Percentiles rank a stretch among this genome's conserved stretches.
phyloP scores from a whole-genome alignment of 2,888 invertebrate genomes.

The Aproaerema taeniolella region DNA sequence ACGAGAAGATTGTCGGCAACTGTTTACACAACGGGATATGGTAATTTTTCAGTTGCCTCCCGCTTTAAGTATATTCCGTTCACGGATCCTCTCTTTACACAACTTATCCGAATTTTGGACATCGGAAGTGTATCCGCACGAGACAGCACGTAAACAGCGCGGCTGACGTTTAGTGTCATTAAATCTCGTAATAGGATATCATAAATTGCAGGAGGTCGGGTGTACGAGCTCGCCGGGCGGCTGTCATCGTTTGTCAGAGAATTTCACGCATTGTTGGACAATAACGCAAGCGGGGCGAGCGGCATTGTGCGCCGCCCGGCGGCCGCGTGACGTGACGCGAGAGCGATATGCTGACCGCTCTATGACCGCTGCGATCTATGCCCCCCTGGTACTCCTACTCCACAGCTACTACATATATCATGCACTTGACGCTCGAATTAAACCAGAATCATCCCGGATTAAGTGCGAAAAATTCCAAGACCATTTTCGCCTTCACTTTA shows the following conservation, averaged over 20 bases:
- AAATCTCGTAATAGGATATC: conserved; percentile 77
- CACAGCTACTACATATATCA: conserved; percentile 20
- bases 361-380: conserved; percentile 27
- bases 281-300: conserved; percentile 64
- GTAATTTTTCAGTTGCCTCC: conserved; percentile 61
- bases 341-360: conserved; percentile 24
- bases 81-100: conserved; percentile 40
- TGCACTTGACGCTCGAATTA: conserved; percentile 7
- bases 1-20: conserved; percentile 70
- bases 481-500: conserved; percentile 19
- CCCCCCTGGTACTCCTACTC: conserved; percentile 24
- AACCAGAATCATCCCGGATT: conserved; percentile 9
- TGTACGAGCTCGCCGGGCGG: conserved; percentile 57
- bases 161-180: conserved; percentile 71
- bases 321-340: conserved; percentile 47
- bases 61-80: conserved; percentile 49
- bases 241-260: conserved; percentile 78
- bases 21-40: conserved; percentile 66
- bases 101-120: conserved; percentile 26
- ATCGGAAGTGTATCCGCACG: conserved; percentile 42
- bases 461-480: conserved; percentile 12
- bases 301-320: conserved; percentile 49
- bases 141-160: conserved; percentile 52
- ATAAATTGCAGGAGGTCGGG: conserved; percentile 73
- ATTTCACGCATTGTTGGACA: conserved; percentile 77